Percentiles rank a stretch among this genome's conserved stretches.
phyloP scores from a whole-genome alignment of 2,888 invertebrate genomes.

The Ophion costatus region DNA sequence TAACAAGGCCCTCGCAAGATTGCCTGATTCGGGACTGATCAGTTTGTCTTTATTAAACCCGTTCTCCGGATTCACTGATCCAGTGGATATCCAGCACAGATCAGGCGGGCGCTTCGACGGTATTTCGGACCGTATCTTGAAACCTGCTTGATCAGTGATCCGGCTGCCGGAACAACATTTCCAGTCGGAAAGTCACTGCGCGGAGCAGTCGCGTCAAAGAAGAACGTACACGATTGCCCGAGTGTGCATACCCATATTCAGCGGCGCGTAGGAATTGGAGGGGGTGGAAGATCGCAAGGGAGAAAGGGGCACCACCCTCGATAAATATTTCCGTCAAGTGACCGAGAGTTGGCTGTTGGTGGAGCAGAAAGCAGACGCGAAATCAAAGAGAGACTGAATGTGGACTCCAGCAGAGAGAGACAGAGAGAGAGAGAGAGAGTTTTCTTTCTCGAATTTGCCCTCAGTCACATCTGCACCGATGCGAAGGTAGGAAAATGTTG shows the following conservation, averaged over 20 bases:
- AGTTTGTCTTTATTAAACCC: too few relatives aligned
- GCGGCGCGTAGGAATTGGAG: conserved; percentile 30
- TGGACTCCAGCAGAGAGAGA: conserved; percentile 72
- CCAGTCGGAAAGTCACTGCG: neutral
- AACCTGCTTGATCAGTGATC: too few relatives aligned
- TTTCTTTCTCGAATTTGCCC: conserved; percentile 61
- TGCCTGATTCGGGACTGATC: too few relatives aligned
- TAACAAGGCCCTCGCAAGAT: too few relatives aligned
- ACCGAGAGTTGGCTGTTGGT: conserved; percentile 72
- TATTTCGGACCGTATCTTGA: too few relatives aligned
- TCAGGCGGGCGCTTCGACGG: too few relatives aligned
- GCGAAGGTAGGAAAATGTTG: conserved; percentile 60
- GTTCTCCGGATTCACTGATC: too few relatives aligned
- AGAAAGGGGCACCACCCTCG: conserved; percentile 73
- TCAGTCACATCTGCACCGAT: conserved; percentile 30
- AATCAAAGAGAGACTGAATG: conserved; percentile 82
- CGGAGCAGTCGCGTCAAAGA: conserved; percentile 43
- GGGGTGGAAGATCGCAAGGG: conserved; percentile 40
- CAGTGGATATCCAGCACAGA: too few relatives aligned
- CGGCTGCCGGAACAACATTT: too few relatives aligned
- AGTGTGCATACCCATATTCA: neutral
- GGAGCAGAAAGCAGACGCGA: conserved; percentile 2
- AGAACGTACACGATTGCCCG: conserved; percentile 46
- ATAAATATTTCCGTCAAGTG: conserved; percentile 83
- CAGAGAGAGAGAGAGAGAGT: conserved; percentile 68